Base-by-base conservation (phyloP, 2,888 invertebrate species). In the Euclidia mi region DNA sequence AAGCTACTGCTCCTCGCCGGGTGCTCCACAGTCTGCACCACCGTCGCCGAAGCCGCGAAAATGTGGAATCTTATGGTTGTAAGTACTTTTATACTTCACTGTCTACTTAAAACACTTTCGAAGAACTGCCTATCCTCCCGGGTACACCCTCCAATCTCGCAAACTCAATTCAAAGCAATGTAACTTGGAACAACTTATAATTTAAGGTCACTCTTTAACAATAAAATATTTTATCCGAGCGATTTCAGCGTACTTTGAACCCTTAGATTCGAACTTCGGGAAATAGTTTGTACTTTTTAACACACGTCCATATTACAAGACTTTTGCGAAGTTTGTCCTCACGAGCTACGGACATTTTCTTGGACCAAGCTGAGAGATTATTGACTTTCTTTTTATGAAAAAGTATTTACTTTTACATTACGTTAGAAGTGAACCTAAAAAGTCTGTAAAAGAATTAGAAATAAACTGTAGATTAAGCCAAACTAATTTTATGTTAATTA, bases 21-120 rank as follows among this genome's bases (percentile, higher is more conserved):
- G 47, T 99, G 99, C 91, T 99, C 99, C 78, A 99, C 99, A 6
- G 99, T 99, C 18, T 99, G 99, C 84, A 99, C 99, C 15, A 99
- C 99, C 38, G 99, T 99, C 10, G 99, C 99, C 1, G 99, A 99
- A 94, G 99, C 99, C 35, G 99, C 99, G 52, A 99, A 99, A 94
- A 99, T 99, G 98, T 99, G 99, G 99, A 99, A 99, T 94, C 96
- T 99, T 64, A 98, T 99, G 88, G 99, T 99, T 95, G 99, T 99
- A 94, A 96, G 98, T 96, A 87, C 10, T 65, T 52, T 15, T 9
- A 7, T 37, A 9, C 20, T 31, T 32, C n/a, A 31, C 0, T 11
- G 18, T 11, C n/a, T 49, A 59, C 32, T 28, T 49, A 14, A 17
- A 41, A 28, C 32, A 55, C 17, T 42, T 28, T 35, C 10, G 55